Evolutionary conservation across 2,797 vertebrate genomes (phyloP).

Genomic region (Phrynocephalus vlangalii): DNA sequence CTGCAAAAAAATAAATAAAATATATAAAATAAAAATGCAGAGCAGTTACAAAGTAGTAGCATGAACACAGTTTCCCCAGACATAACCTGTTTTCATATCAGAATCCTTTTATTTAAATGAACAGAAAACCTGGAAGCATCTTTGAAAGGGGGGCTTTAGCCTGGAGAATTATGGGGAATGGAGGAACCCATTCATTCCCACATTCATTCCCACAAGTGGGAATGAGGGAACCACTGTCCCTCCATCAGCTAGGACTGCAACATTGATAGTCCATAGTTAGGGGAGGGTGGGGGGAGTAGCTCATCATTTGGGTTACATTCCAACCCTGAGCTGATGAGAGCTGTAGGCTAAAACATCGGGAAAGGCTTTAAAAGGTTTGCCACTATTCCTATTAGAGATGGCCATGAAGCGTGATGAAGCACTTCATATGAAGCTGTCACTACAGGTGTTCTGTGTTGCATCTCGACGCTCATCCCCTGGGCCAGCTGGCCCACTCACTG

Average conservation of each 20-base stretch:
- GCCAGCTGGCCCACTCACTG: too few species aligned
- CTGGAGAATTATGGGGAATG: neutral
- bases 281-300: too few species aligned
- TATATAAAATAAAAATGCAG: slow-evolving; percentile 3
- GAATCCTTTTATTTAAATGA: neutral
- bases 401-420: too few species aligned
- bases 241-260: neutral
- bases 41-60: neutral
- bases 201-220: too few species aligned
- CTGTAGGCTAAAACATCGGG: neutral
- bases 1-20: neutral
- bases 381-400: neutral
- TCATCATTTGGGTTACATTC: too few species aligned
- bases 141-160: neutral
- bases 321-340: neutral
- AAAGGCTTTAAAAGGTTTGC: neutral
- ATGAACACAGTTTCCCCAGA: neutral
- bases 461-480: too few species aligned
- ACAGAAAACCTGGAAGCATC: neutral
- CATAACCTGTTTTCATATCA: neutral
- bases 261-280: too few species aligned
- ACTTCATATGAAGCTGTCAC: too few species aligned
- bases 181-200: too few species aligned
- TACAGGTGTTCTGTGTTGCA: too few species aligned
- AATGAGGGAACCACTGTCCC: too few species aligned